Base-by-base conservation (phyloP, 2,113 vertebrate species). In the Epinephelus cyanopodus region DNA sequence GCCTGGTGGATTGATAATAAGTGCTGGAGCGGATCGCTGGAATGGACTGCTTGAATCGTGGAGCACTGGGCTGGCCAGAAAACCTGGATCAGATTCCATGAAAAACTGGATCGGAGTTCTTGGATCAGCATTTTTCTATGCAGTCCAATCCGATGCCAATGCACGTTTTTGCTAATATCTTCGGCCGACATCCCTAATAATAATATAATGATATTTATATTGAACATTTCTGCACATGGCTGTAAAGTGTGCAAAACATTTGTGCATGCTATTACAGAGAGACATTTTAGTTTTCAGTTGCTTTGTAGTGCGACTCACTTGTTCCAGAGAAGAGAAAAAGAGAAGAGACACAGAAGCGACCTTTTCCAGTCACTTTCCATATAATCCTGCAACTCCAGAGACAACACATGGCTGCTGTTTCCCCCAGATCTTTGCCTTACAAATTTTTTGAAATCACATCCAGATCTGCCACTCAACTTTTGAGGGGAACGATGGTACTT, bases 311-410 rank as follows among this genome's bases (percentile, higher is more conserved):
- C 81, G 74, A 84, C 42, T 87, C 79, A 82, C 17, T 74, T 63
- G 73, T 87, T 79, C 85, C 80, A 73, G 63, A 37, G 33, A 37
- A 37, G 33, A 37, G 33, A 37, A 37, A 7, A 37, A 37, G 33
- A 37, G 33, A 37, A 4, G 33, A 37, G 33, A 37, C 33, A 37
- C 33, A 37, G 6, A 73, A 33, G 47, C 81, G 18, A 14, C 14
- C 60, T 57, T 84, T 84, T 78, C 77, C 86, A 81, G 62, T 68
- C 1, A 39, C 27, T n/a, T 64, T 52, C n/a, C 64, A 48, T 53
- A 62, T 58, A 62, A 61, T 61, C 54, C 52, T 66, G 27, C 53
- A 33, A 9, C 57, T 74, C 56, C 54, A 37, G 18, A 63, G 66
- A 57, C 42, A 0, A 68, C 56, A 63, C 66, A 52, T 68, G 45